Evolutionary conservation across 2,797 vertebrate species (phyloP), one percentile per base, ranked within the genome.

Genomic region (Miichthys miiuy): DNA sequence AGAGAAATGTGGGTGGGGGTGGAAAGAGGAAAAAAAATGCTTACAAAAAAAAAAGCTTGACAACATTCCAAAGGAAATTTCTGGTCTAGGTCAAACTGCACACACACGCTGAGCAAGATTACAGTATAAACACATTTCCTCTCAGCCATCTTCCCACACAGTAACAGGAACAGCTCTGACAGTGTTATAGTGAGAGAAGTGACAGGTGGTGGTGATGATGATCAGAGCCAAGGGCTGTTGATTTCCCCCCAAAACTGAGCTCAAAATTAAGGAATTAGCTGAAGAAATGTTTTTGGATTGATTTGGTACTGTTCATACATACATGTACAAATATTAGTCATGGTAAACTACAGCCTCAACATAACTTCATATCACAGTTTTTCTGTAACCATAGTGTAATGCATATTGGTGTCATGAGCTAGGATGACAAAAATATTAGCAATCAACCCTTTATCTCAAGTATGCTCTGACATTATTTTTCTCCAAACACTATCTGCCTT

Each of bases 91-190:
- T 93, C 92, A 94, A 92, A 92, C 96, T 95, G 90, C 96, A 90
- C 91, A 87, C 86, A 91, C 90, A 92, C 89, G 83, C 90, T 87
- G 89, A 85, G 89, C 85, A 91, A 91, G 89, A 94, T 92, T 92
- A 94, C 92, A 92, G 92, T 93, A 92, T 94, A 93, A 94, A 94
- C 93, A 94, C 91, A 91, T 94, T 93, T 92, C 85, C 88, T 92
- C 91, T 89, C 92, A 92, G 90, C 92, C 92, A 91, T 92, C 92
- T 93, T 92, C 93, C 92, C 93, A 94, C 94, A 93, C 92, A 93
- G 89, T 94, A 92, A 94, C 92, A 93, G 93, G 93, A 94, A 94
- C 93, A 94, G 93, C 90, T 89, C 90, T 94, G 92, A 94, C 92
- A 94, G 93, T 93, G 93, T 94, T 94, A 93, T 91, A 89, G 91